A percentile compares a stretch with the other conserved stretches of the same genome.
Conservation (phyloP, 2,113 vertebrate genomes). For the Lampris incognitus region DNA sequence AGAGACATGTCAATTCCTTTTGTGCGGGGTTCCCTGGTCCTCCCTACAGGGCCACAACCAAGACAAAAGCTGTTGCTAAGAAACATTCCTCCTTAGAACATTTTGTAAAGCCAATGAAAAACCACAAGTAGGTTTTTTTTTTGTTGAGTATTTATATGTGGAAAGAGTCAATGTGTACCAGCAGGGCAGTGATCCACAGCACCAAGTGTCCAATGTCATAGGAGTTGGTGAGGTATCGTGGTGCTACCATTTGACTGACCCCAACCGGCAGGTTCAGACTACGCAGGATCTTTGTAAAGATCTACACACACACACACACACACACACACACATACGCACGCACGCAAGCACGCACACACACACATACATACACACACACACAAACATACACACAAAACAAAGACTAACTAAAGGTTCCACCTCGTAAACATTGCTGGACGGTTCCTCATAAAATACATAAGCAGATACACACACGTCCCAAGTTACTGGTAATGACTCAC, state of each 20-base stretch:
- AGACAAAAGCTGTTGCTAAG: not conserved
- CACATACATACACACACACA: not conserved
- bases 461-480: slow-evolving; percentile 20
- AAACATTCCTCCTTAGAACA: not conserved
- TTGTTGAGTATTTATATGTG: not conserved
- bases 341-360: not conserved
- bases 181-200: slow-evolving; percentile 93
- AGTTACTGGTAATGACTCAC: slow-evolving; percentile 75
- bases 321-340: slow-evolving; percentile 35
- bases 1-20: slow-evolving; percentile 92
- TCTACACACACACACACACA: slow-evolving; percentile 73
- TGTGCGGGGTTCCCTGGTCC: slow-evolving; percentile 94
- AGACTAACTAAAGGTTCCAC: not conserved
- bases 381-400: too few relatives aligned
- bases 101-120: not conserved
- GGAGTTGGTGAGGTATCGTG: slow-evolving; percentile 89
- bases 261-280: slow-evolving; percentile 95
- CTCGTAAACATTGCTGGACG: not conserved
- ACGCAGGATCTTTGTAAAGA: slow-evolving; percentile 94
- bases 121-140: not conserved
- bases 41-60: slow-evolving; percentile 81
- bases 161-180: slow-evolving; percentile 79
- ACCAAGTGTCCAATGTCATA: slow-evolving; percentile 93
- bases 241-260: slow-evolving; percentile 91
- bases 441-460: slow-evolving; percentile 30